Percentiles rank a stretch among this genome's conserved stretches.
Conservation (phyloP, 2,113 vertebrate genomes). For the Pandion haliaetus region DNA sequence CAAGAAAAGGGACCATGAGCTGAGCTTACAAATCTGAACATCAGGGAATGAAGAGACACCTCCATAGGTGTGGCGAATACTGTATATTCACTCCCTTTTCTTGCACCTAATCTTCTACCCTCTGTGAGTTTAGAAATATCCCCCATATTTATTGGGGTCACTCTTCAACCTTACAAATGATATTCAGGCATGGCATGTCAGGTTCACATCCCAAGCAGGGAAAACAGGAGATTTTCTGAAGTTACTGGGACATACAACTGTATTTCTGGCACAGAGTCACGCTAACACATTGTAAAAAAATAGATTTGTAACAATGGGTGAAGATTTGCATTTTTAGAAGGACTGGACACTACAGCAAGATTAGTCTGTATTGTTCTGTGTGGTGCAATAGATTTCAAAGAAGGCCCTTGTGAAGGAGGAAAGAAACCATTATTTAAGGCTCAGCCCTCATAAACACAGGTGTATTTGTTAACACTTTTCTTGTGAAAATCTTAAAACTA, state of each 20-base stretch:
- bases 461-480: not conserved
- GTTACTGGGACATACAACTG: not conserved
- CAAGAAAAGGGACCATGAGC: not conserved
- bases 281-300: not conserved
- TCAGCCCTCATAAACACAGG: not conserved
- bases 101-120: not conserved
- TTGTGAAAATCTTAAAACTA: not conserved
- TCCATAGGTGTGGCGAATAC: not conserved
- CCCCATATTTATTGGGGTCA: accelerated
- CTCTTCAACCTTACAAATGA: not conserved
- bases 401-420: not conserved
- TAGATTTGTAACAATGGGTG: not conserved
- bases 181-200: not conserved
- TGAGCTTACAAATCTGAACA: not conserved
- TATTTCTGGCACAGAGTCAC: not conserved
- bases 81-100: not conserved
- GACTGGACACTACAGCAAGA: too few species aligned
- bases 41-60: not conserved
- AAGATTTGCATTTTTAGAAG: not conserved
- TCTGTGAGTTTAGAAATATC: not conserved
- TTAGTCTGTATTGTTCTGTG: not conserved
- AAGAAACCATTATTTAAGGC: not conserved
- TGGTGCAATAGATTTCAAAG: not conserved
- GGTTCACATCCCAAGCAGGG: not conserved
- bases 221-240: not conserved